Evolutionary conservation across 2,797 vertebrate genomes (phyloP).

Genomic region (Acanthiza pusilla): DNA sequence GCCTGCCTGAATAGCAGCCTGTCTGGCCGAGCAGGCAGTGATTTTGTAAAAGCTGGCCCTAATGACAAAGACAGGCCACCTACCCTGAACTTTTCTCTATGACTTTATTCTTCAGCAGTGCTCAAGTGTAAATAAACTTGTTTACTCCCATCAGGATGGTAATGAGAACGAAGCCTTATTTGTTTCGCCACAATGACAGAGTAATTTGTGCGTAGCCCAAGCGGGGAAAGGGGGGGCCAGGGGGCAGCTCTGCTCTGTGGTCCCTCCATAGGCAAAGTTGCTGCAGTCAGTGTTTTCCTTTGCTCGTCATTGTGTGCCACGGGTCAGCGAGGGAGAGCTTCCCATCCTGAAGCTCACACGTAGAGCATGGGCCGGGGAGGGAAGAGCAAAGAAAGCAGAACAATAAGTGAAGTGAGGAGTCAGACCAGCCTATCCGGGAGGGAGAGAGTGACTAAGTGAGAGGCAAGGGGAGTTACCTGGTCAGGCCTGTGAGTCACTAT

Average conservation of each 20-base stretch:
- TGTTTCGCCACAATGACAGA: constrained; percentile 70
- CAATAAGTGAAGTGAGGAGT: background rate
- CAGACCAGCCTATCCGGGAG: constrained; percentile 6
- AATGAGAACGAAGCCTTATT: constrained; percentile 75
- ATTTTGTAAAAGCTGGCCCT: constrained; percentile 60
- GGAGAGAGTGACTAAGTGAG: constrained; percentile 41
- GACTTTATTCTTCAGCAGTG: constrained; percentile 72
- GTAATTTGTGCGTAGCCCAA: constrained; percentile 57
- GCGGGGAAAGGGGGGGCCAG: background rate
- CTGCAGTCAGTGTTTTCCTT: constrained; percentile 23
- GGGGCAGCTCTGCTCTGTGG: constrained; percentile 32
- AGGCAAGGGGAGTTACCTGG: constrained; percentile 48
- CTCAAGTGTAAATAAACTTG: constrained; percentile 78
- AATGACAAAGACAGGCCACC: constrained; percentile 71
- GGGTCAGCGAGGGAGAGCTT: constrained; percentile 25
- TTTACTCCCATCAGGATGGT: constrained; percentile 73
- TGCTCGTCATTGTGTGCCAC: background rate
- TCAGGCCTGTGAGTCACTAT: constrained; percentile 43
- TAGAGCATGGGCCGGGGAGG: background rate
- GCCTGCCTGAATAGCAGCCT: constrained; percentile 68
- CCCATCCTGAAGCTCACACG: background rate
- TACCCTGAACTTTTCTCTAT: constrained; percentile 69
- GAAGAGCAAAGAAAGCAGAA: background rate
- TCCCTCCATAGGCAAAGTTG: constrained; percentile 27
- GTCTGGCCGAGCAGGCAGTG: constrained; percentile 47